Evolutionary conservation across 2,888 invertebrate genomes (phyloP).

Genomic region (Cantharis rufa): DNA sequence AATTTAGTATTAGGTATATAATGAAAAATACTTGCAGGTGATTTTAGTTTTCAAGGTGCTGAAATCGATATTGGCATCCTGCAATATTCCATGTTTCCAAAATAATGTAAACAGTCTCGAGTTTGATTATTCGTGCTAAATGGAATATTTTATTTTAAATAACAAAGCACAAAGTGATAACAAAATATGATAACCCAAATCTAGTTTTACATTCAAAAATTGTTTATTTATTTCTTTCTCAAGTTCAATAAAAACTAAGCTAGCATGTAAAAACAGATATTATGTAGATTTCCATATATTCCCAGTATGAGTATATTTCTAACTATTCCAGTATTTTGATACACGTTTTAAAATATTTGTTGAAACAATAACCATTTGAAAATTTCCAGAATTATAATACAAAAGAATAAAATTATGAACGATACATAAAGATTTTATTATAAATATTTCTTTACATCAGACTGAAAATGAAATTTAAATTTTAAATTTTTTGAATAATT

Average conservation of each 20-base stretch:
- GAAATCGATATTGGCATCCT: too few relatives aligned
- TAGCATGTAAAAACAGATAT: neutral
- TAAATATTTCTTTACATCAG: neutral
- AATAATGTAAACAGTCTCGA: too few relatives aligned
- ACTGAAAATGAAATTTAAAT: neutral
- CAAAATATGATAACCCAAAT: neutral
- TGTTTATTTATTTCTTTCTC: neutral
- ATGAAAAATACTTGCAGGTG: too few relatives aligned
- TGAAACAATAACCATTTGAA: neutral
- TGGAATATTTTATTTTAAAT: neutral
- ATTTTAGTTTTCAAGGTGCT: too few relatives aligned
- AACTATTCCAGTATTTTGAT: neutral
- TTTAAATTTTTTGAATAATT: neutral
- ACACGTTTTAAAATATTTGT: neutral
- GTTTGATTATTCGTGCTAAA: too few relatives aligned
- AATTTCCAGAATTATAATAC: neutral
- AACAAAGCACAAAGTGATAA: neutral
- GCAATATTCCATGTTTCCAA: too few relatives aligned
- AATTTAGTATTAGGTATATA: too few relatives aligned
- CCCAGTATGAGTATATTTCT: too few relatives aligned
- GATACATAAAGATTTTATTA: neutral
- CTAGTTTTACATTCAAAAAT: neutral
- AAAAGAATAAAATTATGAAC: neutral
- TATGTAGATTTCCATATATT: too few relatives aligned
- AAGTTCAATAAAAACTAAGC: neutral